These are phyloP conservation scores for Ophion ellenae DNA, from an alignment of 2,888 invertebrate species.

Conservation along the genomic window DNA sequence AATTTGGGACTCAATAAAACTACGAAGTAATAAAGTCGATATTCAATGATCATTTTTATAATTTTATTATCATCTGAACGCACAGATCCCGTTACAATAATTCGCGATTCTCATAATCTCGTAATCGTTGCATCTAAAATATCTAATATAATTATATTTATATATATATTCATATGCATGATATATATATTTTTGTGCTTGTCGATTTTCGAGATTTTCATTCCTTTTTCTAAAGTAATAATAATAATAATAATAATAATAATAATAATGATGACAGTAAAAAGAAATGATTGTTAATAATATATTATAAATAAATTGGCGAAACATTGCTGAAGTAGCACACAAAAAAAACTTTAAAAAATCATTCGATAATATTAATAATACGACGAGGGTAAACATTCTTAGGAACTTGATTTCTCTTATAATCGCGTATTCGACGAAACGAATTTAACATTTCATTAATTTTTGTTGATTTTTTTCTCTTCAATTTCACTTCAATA, in stretches of 20 bases:
- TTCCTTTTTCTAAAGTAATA: constrained; percentile 27
- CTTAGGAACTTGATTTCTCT: constrained; percentile 57
- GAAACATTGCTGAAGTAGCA: constrained; percentile 9
- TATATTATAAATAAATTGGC: constrained; percentile 37
- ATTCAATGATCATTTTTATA: constrained; percentile 18
- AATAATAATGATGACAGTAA: constrained; percentile 44
- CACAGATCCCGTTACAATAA: constrained; percentile 52
- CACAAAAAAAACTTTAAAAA: constrained; percentile 11
- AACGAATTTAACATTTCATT: constrained; percentile 35
- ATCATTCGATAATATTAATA: constrained; percentile 47
- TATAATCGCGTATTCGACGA: constrained; percentile 40
- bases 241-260: constrained; percentile 44
- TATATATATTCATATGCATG: constrained; percentile 36
- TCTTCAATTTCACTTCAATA: constrained; percentile 34
- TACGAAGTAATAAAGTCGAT: background rate
- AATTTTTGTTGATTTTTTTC: constrained; percentile 26
- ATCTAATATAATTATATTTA: constrained; percentile 54
- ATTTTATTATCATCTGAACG: constrained; percentile 54
- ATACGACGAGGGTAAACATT: constrained; percentile 50
- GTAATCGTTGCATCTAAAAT: constrained; percentile 44
- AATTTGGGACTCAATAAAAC: background rate
- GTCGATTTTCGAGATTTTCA: constrained; percentile 30
- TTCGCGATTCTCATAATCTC: constrained; percentile 43
- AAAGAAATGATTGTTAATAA: constrained; percentile 30
- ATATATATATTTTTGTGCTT: constrained; percentile 51